Conservation (phyloP, 2,888 invertebrate genomes). For the Chalcosyrphus nemorum region DNA sequence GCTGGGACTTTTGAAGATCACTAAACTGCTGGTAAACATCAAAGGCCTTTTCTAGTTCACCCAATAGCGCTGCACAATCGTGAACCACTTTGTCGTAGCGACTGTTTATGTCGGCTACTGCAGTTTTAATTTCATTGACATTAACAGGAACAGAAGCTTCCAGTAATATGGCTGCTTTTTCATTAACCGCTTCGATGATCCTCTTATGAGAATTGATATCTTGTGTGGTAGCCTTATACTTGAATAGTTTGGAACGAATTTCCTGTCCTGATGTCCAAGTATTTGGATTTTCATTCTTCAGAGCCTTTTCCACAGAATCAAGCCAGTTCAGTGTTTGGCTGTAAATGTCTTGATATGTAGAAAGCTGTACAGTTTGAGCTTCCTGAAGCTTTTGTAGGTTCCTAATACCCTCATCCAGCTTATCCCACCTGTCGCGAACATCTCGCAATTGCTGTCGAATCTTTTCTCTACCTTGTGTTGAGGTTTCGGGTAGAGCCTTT, state of each 20-base stretch:
- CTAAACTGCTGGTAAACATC: constrained; percentile 94
- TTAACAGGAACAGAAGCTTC: constrained; percentile 82
- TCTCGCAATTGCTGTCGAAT: constrained; percentile 92
- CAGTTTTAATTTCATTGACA: constrained; percentile 85
- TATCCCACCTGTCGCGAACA: constrained; percentile 94
- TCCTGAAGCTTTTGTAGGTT: constrained; percentile 93
- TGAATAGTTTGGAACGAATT: constrained; percentile 91
- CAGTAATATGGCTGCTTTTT: constrained; percentile 90
- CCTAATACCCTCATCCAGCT: constrained; percentile 90
- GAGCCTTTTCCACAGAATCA: constrained; percentile 90
- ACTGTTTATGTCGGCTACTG: constrained; percentile 88
- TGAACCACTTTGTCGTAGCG: constrained; percentile 89
- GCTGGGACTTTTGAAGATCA: constrained; percentile 92
- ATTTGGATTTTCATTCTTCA: constrained; percentile 87
- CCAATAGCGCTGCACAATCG: constrained; percentile 86
- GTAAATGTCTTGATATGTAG: constrained; percentile 92
- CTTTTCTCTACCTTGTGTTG: constrained; percentile 93
- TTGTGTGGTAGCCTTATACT: constrained; percentile 93
- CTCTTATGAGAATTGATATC: constrained; percentile 95
- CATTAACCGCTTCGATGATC: constrained; percentile 93
- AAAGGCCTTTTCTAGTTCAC: constrained; percentile 88
- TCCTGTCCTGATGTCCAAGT: constrained; percentile 92
- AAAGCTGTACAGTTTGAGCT: constrained; percentile 91
- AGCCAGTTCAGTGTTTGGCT: constrained; percentile 93
- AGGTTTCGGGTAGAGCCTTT: constrained; percentile 95